Evolutionary conservation across 2,113 vertebrate genomes (phyloP).

Genomic region (Coturnix japonica): DNA sequence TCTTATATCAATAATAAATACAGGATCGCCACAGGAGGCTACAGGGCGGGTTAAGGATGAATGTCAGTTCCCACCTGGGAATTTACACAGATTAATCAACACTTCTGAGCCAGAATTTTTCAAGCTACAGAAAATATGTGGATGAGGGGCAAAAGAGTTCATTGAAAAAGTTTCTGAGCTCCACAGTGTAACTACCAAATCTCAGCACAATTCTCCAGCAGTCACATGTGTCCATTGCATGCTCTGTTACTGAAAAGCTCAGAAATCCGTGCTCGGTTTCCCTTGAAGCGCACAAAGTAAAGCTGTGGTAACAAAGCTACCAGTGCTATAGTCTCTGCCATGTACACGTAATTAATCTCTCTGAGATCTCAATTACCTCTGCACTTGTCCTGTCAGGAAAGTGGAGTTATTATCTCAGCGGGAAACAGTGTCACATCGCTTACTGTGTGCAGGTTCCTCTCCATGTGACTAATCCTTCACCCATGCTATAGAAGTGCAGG

Average conservation of each 20-base stretch:
- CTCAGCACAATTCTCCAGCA: not conserved
- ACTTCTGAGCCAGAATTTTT: not conserved
- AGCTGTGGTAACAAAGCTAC: not conserved
- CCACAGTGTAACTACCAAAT: not conserved
- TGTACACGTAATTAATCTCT: conserved; percentile 27
- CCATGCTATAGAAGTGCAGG: not conserved
- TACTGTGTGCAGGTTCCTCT: conserved; percentile 18
- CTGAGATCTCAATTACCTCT: conserved; percentile 54
- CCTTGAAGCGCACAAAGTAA: not conserved
- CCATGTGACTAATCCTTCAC: conserved; percentile 44
- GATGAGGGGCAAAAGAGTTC: not conserved
- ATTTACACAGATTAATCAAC: not conserved
- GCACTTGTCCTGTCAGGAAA: conserved; percentile 24
- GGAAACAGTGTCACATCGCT: conserved; percentile 27
- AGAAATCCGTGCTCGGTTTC: not conserved
- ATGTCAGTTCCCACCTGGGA: not conserved
- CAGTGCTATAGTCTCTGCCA: not conserved
- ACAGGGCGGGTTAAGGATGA: not conserved
- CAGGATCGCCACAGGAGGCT: not conserved
- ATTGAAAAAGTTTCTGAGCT: not conserved
- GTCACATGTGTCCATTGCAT: not conserved
- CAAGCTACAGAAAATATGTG: not conserved
- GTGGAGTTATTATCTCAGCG: conserved; percentile 38
- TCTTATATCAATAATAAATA: not conserved
- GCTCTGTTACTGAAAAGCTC: not conserved